Percentiles rank a stretch among this genome's conserved stretches.
These are phyloP conservation scores for Thinocorus orbignyianus DNA, from an alignment of 2,113 vertebrate genomes.

Conservation along the genomic window DNA sequence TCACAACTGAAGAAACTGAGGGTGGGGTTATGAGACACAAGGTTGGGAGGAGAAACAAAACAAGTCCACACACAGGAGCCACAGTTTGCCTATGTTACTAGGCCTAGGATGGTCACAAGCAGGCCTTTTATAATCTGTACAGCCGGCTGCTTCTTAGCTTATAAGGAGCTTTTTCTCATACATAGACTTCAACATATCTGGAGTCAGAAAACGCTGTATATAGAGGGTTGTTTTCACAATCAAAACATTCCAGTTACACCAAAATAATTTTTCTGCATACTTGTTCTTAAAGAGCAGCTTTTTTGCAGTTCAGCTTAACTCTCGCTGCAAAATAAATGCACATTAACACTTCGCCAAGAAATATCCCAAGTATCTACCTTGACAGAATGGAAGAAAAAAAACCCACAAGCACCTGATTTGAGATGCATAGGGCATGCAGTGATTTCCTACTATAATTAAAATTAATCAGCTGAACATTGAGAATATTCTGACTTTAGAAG, in stretches of 20 bases:
- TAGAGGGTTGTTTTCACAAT: not conserved
- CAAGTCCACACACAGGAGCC: not conserved
- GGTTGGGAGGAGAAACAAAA: fast-evolving
- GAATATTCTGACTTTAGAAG: not conserved
- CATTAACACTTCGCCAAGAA: not conserved
- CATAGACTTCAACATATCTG: not conserved
- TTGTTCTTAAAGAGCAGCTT: not conserved
- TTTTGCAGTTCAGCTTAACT: not conserved
- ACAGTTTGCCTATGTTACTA: not conserved
- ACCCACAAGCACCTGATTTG: not conserved
- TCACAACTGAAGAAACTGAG: not conserved
- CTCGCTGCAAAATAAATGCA: not conserved
- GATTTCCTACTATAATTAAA: not conserved
- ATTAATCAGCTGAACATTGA: not conserved
- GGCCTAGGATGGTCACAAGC: not conserved
- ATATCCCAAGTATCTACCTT: not conserved
- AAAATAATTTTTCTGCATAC: not conserved
- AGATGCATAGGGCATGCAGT: not conserved
- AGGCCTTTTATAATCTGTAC: not conserved
- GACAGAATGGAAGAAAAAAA: not conserved
- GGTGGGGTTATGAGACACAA: not conserved
- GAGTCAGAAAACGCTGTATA: not conserved
- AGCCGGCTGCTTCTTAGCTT: not conserved
- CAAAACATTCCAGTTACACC: not conserved
- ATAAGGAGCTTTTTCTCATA: not conserved